Base-by-base conservation (phyloP, 1,140 invertebrate genomes). In the Dinothrombium tinctorium region DNA sequence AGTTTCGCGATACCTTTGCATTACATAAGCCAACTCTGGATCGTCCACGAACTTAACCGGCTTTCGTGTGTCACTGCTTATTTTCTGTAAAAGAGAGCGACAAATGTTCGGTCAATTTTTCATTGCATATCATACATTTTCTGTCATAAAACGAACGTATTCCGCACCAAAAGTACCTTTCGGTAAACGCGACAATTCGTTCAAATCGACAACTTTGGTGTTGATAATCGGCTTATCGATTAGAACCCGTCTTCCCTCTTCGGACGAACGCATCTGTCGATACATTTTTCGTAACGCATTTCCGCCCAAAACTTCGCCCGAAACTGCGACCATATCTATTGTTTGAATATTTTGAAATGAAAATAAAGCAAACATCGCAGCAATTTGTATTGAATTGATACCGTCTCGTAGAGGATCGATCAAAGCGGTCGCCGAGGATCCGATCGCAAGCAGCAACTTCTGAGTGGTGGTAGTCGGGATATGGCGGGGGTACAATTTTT, bases 1-100 rank as follows among this genome's bases (percentile, higher is more conserved):
- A 14, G 77, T 74, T 63, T 98, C 87, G 47, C 92, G 70, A 57
- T 96, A 96, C 32, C 92, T 64, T 59, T 89, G 82, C 76, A 96
- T 90, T 3, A 95, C 74, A 63, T 95, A 98, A 15, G 84, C 82
- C 39, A 92, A 59, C 45, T 92, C 74, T 4, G 73, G 59, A 60
- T 98, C 79, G 52, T 86, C 72, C 22, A 98, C 69, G 61, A 94
- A 98, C 50, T 77, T 73, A 1, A 96, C 87, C 24, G 72, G 64
- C 45, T 73, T 59, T 49, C 92, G 67, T 25, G 77, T 76, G 64
- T 98, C 89, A 4, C 90, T 84, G 12, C 78, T 82, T n/a, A 94
- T 81, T 50, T 77, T 70, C 73, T 80, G 49, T 12, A 62, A 21
- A 37, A 44, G 17, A 36, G 19, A 3, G 7, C 5, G 20, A 42